phyloP scores from a whole-genome alignment of 2,888 invertebrate genomes.

The Nomada hirtipes region DNA sequence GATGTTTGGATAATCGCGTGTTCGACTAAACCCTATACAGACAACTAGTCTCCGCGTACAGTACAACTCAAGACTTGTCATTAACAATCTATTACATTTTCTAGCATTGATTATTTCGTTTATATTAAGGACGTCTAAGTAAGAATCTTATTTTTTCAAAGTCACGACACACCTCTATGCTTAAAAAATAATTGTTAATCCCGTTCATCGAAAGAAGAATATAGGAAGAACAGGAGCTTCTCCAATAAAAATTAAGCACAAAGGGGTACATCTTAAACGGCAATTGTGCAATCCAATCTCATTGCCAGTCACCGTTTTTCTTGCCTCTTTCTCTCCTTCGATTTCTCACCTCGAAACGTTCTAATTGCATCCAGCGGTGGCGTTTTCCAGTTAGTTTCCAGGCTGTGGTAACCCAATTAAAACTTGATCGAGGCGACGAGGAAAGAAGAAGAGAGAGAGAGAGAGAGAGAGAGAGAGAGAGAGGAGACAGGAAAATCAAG shows the following conservation, averaged over 20 bases:
- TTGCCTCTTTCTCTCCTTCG: constrained; percentile 1
- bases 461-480: constrained; percentile 18
- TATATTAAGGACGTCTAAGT: not conserved
- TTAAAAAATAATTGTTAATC: too few species aligned
- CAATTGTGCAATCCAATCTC: constrained; percentile 13
- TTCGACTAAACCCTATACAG: not conserved
- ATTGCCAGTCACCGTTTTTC: not conserved
- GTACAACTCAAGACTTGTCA: not conserved
- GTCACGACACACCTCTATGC: too few species aligned
- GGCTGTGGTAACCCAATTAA: constrained; percentile 62
- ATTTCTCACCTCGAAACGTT: constrained; percentile 32
- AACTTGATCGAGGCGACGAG: constrained; percentile 54
- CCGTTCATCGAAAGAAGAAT: not conserved
- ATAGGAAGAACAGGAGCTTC: not conserved
- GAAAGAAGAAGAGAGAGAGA: constrained; percentile 24
- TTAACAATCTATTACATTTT: not conserved
- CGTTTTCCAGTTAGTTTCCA: constrained; percentile 56
- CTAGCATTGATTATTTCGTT: too few species aligned
- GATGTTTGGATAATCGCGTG: constrained; percentile 20
- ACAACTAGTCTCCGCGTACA: not conserved
- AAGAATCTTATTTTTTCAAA: not conserved
- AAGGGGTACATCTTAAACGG: not conserved
- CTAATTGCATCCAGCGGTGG: constrained; percentile 39
- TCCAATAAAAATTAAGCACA: not conserved
- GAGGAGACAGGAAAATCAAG: not conserved